phyloP scores from a whole-genome alignment of 92 coral and sea anemone species.

The Nematostella vectensis region DNA sequence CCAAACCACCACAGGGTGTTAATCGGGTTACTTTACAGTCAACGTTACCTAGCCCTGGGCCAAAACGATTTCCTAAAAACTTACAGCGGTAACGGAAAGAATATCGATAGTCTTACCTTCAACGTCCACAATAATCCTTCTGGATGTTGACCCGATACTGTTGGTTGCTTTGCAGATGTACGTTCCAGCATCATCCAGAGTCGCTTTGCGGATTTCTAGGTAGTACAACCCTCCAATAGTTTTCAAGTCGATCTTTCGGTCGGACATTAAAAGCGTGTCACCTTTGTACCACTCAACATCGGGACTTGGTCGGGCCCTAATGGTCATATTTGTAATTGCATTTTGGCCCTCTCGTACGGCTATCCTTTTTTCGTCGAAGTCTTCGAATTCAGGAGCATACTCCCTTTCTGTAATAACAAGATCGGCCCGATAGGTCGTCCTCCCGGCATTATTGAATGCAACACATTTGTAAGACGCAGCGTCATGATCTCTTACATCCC shows the following conservation, averaged over 20 bases:
- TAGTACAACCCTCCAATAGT: conserved; percentile 32
- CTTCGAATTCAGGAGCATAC: conserved; percentile 47
- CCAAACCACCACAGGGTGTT: too few relatives aligned
- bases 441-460: conserved; percentile 60
- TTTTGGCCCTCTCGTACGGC: conserved; percentile 46
- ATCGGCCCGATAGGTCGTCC: conserved; percentile 31
- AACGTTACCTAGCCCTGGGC: too few relatives aligned
- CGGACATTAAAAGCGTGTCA: conserved; percentile 29
- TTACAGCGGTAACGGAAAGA: too few relatives aligned
- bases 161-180: conserved; percentile 57
- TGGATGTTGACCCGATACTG: conserved; percentile 43
- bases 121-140: conserved; percentile 33
- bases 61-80: too few relatives aligned
- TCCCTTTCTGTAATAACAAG: conserved; percentile 38
- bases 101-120: too few relatives aligned
- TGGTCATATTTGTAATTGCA: conserved; percentile 29
- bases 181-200: conserved; percentile 43
- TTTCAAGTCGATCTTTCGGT: conserved; percentile 23
- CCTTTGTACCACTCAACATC: conserved; percentile 62
- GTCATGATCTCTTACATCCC: conserved; percentile 35
- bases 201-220: conserved; percentile 28
- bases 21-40: too few relatives aligned
- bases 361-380: conserved; percentile 23
- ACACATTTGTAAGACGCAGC: conserved; percentile 61
- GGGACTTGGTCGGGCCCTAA: conserved; percentile 60